These are phyloP conservation scores for Creontiades dilutus DNA, from an alignment of 2,888 invertebrate genomes.

Conservation along the genomic window DNA sequence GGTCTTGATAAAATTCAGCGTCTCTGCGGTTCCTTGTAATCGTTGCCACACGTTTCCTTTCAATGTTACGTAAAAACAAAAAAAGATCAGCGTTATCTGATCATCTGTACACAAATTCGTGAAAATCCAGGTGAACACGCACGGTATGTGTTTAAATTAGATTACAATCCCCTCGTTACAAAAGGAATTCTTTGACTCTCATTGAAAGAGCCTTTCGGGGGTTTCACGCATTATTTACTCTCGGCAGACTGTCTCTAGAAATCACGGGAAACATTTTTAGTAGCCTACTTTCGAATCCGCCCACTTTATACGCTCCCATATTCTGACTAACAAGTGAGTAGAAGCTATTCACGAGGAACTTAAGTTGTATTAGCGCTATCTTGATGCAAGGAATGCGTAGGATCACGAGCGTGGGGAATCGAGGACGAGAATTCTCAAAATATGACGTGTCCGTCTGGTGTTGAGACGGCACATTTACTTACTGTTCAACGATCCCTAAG, in stretches of 20 bases:
- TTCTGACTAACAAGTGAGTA: not conserved
- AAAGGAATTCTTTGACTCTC: not conserved
- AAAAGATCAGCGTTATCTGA: not conserved
- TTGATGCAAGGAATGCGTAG: conserved; percentile 39
- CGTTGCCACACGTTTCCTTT: not conserved
- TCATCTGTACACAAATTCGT: not conserved
- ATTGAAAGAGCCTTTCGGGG: not conserved
- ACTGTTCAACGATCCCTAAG: conserved; percentile 5
- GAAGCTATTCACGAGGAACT: not conserved
- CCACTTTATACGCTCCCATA: conserved; percentile 2
- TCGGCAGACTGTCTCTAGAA: not conserved
- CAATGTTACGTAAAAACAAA: not conserved
- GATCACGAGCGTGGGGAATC: conserved; percentile 38
- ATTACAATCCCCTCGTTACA: not conserved
- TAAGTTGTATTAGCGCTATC: conserved; percentile 44
- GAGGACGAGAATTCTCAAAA: conserved; percentile 20
- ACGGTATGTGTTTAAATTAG: not conserved
- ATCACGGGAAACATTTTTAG: conserved; percentile 8
- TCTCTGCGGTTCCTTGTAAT: not conserved
- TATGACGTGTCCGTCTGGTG: conserved; percentile 27
- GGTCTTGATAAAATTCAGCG: too few relatives aligned
- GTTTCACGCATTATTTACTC: conserved; percentile 28
- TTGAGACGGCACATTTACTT: not conserved
- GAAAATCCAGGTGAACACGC: not conserved
- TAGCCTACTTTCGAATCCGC: conserved; percentile 6